Base-by-base conservation (phyloP, 1,140 invertebrate genomes). In the Zaprionus vittiger region DNA sequence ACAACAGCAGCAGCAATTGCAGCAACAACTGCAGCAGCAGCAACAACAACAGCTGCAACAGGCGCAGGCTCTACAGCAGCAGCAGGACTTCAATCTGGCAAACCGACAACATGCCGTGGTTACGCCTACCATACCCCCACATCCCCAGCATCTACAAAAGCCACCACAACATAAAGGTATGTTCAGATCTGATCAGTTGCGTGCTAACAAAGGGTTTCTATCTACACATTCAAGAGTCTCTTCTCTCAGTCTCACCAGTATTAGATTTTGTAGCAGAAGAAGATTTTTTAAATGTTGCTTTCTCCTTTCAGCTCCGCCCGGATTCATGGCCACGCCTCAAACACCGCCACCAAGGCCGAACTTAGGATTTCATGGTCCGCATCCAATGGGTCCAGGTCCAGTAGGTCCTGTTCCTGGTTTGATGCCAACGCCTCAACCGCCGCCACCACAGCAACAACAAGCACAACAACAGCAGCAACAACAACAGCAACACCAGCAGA, bases 291-390 rank as follows among this genome's bases (percentile, higher is more conserved):
- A 41, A n/a, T n/a, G 5, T 17, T 17, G 47, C 1, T 14, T 24
- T 52, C 12, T 52, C 4, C 15, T 78, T 77, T 5, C 82, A 90
- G 83, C 72, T 4, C 90, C 85, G 11, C 92, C 87, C 65, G 79
- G 91, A 17, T 86, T 91, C 47, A 28, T 89, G 57, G 70, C 72
- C n/a, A 52, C 77, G 26, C 81, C 85, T 17, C 89, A 82, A 61
- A 81, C 78, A 56, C 84, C 85, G 41, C 85, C 85, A 57, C 79
- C 85, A 54, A 91, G 85, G 71, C 70, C 82, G 59, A 91, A 77
- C 65, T 34, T 89, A 20, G 81, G 81, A 41, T 89, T 84, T 54
- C 84, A 75, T 24, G 84, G 85, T 7, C 65, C 81, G 9, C 81
- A 83, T 73, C 73, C 73, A 9, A 47, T 80, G 62, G 93, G 31